These are phyloP conservation scores for Atethmia centrago DNA, from an alignment of 2,888 invertebrate species.

Conservation along the genomic window DNA sequence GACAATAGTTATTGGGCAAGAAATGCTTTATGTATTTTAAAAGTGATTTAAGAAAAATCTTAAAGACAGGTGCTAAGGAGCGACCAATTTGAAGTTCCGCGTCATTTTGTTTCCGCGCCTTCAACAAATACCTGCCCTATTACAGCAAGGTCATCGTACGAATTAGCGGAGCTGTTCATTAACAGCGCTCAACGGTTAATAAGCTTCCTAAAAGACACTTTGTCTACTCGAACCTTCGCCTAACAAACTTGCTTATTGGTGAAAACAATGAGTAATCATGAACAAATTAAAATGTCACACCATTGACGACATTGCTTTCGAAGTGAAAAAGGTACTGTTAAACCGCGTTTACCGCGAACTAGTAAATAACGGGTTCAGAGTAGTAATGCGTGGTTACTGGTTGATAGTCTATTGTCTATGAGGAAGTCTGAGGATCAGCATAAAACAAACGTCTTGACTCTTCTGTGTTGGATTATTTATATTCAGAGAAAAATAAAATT, in stretches of 20 bases:
- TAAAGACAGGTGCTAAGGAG: neutral
- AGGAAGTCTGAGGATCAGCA: neutral
- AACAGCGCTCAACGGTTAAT: conserved; percentile 37
- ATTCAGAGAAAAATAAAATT: neutral
- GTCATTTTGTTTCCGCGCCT: conserved; percentile 27
- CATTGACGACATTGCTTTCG: conserved; percentile 13
- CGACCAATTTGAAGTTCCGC: conserved; percentile 2
- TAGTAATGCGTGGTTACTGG: conserved; percentile 18
- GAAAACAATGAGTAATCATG: conserved; percentile 10
- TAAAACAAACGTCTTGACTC: neutral
- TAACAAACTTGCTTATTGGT: conserved; percentile 4
- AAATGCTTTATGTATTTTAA: neutral
- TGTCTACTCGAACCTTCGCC: conserved; percentile 3
- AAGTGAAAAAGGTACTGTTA: conserved; percentile 1
- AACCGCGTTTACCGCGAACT: conserved; percentile 1
- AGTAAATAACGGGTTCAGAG: conserved; percentile 25
- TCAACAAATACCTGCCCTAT: conserved; percentile 45
- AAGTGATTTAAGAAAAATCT: conserved; percentile 1
- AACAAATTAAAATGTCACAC: conserved; percentile 2
- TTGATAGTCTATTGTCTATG: conserved; percentile 35
- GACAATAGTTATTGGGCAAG: neutral
- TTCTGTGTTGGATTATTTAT: neutral
- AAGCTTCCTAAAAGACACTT: conserved; percentile 30
- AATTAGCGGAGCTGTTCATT: conserved; percentile 40
- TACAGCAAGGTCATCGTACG: conserved; percentile 42